Conservation (phyloP, 2,797 vertebrate species). For the Huso huso region DNA sequence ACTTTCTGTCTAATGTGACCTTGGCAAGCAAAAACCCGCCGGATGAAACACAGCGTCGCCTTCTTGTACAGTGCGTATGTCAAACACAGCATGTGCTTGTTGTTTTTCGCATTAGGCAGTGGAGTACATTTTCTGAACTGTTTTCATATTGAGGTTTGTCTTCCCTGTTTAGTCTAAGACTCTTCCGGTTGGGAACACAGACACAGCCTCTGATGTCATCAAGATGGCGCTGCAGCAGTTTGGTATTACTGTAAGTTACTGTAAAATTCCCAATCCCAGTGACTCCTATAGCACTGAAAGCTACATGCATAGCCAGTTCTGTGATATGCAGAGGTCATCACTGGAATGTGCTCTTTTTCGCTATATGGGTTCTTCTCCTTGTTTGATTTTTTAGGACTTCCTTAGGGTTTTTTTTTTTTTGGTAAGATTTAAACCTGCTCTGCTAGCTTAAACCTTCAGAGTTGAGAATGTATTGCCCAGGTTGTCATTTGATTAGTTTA, state of each 20-base stretch:
- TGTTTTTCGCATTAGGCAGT: background rate
- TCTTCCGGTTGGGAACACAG: constrained; percentile 72
- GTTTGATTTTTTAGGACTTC: no score
- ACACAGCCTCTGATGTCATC: constrained; percentile 79
- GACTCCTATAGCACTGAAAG: background rate
- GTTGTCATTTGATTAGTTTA: no score
- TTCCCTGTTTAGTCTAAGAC: constrained; percentile 74
- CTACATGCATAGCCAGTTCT: no score
- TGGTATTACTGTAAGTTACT: constrained; percentile 74
- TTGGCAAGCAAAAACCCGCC: no score
- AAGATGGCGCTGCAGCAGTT: constrained; percentile 79
- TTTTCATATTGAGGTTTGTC: background rate
- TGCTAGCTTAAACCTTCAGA: no score
- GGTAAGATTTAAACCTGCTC: no score
- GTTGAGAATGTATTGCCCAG: no score
- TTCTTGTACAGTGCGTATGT: background rate
- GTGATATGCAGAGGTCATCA: no score
- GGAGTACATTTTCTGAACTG: constrained; percentile 1
- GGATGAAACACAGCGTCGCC: background rate
- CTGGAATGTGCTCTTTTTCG: background rate
- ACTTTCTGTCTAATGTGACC: no score
- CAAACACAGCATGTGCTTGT: background rate
- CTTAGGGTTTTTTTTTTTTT: no score
- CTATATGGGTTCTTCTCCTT: background rate
- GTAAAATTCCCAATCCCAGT: background rate